Evolutionary conservation across 2,888 invertebrate species (phyloP).

Genomic region (Cantharis flavilabris): DNA sequence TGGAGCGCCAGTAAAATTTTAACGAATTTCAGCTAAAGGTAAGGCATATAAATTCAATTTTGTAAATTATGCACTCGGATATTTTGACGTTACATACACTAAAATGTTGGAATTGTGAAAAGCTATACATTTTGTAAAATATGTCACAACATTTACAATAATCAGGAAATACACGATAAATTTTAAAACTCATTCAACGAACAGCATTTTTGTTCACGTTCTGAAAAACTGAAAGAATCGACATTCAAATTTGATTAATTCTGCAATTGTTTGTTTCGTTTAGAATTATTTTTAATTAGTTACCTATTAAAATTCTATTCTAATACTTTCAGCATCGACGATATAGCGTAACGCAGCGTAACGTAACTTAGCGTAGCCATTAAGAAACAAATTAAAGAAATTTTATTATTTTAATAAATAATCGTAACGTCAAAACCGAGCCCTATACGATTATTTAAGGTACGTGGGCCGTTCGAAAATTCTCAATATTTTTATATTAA

Average conservation of each 20-base stretch:
- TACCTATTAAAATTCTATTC: too few species aligned
- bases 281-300: background rate
- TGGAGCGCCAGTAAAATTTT: background rate
- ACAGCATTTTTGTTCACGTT: slow-evolving; percentile 31
- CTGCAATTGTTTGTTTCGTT: background rate
- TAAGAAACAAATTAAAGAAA: too few species aligned
- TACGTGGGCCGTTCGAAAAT: slow-evolving; percentile 10
- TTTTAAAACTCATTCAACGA: slow-evolving; percentile 38
- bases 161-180: slow-evolving; percentile 33
- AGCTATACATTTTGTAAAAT: slow-evolving; percentile 10
- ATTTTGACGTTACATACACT: slow-evolving; percentile 8
- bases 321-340: too few species aligned
- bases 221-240: background rate
- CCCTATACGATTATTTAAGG: background rate
- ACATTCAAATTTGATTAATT: background rate
- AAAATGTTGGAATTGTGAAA: slow-evolving; percentile 17
- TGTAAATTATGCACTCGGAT: slow-evolving; percentile 15
- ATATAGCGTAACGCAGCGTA: too few species aligned
- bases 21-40: slow-evolving; percentile 1
- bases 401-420: too few species aligned
- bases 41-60: slow-evolving; percentile 12
- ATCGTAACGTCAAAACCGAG: too few species aligned
- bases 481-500: slow-evolving; percentile 1
- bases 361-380: too few species aligned
- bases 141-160: slow-evolving; percentile 25